These are phyloP conservation scores for Tiaroga cobitis DNA, from an alignment of 2,797 vertebrate species.

Conservation along the genomic window DNA sequence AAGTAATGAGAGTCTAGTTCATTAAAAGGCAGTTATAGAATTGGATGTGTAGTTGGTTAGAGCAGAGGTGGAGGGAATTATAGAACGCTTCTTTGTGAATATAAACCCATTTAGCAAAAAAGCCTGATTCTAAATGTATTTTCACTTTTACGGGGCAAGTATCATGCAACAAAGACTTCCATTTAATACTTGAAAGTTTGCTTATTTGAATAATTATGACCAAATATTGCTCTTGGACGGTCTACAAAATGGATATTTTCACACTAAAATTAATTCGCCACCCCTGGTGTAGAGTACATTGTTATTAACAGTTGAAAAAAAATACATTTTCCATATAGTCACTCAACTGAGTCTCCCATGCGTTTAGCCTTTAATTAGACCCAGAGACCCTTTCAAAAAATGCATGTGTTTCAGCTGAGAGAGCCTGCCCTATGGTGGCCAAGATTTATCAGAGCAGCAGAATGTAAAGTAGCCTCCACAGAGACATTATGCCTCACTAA, in stretches of 20 bases:
- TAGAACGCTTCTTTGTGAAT: neutral
- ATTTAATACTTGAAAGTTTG: conserved; percentile 13
- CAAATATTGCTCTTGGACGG: neutral
- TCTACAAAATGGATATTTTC: conserved; percentile 12
- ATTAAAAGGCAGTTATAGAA: conserved; percentile 39
- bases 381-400: conserved; percentile 6
- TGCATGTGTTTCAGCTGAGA: conserved; percentile 36
- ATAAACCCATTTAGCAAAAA: neutral
- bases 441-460: conserved; percentile 30
- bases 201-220: conserved; percentile 6
- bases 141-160: neutral
- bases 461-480: conserved; percentile 28
- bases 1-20: conserved; percentile 40
- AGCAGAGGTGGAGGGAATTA: neutral
- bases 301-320: conserved; percentile 20
- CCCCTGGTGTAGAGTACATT: neutral
- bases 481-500: conserved; percentile 16
- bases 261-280: conserved; percentile 15
- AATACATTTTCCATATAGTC: neutral
- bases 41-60: conserved; percentile 19
- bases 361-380: conserved; percentile 39
- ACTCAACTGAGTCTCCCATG: conserved; percentile 1
- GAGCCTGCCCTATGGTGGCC: conserved; percentile 8
- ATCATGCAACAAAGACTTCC: neutral
- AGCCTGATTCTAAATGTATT: neutral